A percentile compares a stretch with the other conserved stretches of the same genome.
phyloP scores from a whole-genome alignment of 1,140 invertebrate species.

The Caerostris extrusa region DNA sequence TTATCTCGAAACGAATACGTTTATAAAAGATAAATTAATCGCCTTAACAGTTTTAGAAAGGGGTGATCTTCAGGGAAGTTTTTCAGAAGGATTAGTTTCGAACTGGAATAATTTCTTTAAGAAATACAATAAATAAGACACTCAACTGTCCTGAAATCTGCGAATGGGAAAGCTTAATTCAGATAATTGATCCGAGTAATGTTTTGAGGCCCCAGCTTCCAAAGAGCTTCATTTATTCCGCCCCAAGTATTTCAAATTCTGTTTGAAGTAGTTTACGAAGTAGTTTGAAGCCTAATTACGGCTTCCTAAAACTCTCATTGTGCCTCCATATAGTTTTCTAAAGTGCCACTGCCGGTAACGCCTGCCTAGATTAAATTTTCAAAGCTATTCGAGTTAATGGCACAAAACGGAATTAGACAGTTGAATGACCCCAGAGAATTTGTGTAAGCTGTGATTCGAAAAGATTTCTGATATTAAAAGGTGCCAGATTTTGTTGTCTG shows the following conservation, averaged over 20 bases:
- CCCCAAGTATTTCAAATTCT: constrained; percentile 20
- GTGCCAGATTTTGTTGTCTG: not conserved
- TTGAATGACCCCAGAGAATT: constrained; percentile 3
- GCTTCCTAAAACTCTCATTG: constrained; percentile 28
- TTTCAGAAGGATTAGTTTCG: not conserved
- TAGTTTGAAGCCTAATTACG: constrained; percentile 36
- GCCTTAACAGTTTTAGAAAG: not conserved
- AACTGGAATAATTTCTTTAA: constrained; percentile 33
- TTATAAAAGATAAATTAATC: constrained; percentile 1
- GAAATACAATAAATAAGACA: constrained; percentile 9
- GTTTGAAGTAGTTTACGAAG: constrained; percentile 35
- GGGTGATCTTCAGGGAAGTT: not conserved
- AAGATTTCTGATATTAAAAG: not conserved
- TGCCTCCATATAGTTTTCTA: constrained; percentile 14
- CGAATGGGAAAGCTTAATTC: constrained; percentile 7
- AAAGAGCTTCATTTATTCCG: constrained; percentile 27
- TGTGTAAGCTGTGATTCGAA: not conserved
- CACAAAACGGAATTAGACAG: constrained; percentile 1
- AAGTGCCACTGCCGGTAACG: constrained; percentile 27
- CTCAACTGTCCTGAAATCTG: constrained; percentile 12
- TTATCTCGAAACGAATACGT: not conserved
- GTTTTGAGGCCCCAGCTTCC: constrained; percentile 21
- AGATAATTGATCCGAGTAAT: constrained; percentile 40
- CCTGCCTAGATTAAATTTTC: constrained; percentile 21
- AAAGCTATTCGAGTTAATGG: constrained; percentile 18